Percentiles rank a stretch among this genome's conserved stretches.
Evolutionary conservation across 2,797 vertebrate genomes (phyloP).

Genomic region (Melanotaenia trifasciata): DNA sequence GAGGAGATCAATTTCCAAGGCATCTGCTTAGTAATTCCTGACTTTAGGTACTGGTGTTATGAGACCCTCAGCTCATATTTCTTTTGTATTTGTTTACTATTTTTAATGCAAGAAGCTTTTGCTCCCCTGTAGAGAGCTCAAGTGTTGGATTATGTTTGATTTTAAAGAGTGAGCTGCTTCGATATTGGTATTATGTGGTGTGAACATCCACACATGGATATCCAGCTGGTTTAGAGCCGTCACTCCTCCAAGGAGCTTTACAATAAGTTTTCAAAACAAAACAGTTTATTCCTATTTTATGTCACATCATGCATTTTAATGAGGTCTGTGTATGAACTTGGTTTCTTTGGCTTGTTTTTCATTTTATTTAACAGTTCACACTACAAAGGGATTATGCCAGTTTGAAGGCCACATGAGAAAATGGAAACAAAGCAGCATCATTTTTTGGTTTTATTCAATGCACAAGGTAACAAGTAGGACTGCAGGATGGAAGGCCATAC

Average conservation of each 20-base stretch:
- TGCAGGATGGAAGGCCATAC: not conserved
- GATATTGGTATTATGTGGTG: not conserved
- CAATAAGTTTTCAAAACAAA: slow-evolving; percentile 21
- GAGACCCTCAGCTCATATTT: not conserved
- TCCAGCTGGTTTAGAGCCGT: slow-evolving; percentile 12
- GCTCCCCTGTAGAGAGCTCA: not conserved
- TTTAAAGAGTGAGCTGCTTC: not conserved
- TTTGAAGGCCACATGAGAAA: not conserved
- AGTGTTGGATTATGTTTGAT: slow-evolving; percentile 8
- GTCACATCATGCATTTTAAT: not conserved
- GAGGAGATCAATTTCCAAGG: not conserved
- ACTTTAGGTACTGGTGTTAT: not conserved
- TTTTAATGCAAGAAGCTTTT: not conserved
- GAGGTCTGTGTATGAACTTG: not conserved
- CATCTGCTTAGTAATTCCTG: not conserved
- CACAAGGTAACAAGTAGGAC: not conserved
- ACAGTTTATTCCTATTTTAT: not conserved
- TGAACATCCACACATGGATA: slow-evolving; percentile 12
- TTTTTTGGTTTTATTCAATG: not conserved
- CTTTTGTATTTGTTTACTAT: not conserved
- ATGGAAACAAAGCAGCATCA: not conserved
- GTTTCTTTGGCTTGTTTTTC: not conserved
- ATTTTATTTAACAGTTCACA: not conserved
- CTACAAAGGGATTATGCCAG: not conserved
- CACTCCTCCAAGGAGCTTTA: not conserved